phyloP scores from a whole-genome alignment of 2,888 invertebrate genomes.

The Yponomeuta sedellus region DNA sequence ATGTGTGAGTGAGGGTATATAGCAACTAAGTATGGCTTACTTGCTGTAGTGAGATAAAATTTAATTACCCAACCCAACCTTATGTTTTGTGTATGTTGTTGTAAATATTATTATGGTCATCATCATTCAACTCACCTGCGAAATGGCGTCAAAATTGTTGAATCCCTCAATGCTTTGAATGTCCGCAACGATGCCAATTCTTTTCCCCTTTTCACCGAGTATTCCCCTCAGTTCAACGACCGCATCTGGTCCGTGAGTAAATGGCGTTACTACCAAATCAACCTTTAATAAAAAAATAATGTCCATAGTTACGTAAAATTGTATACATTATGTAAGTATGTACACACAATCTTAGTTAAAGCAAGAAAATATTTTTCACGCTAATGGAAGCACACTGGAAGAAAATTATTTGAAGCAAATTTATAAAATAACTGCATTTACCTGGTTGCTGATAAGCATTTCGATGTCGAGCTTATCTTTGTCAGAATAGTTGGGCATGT shows the following conservation, averaged over 20 bases:
- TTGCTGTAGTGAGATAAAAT: no score
- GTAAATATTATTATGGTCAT: not conserved
- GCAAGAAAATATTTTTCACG: no score
- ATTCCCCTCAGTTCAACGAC: constrained; percentile 45
- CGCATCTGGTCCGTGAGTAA: constrained; percentile 35
- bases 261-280: constrained; percentile 56
- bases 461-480: constrained; percentile 51
- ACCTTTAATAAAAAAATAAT: constrained; percentile 39
- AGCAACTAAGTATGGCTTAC: no score
- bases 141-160: constrained; percentile 51
- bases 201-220: constrained; percentile 59
- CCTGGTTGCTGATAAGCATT: constrained; percentile 56
- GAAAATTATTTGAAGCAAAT: not conserved
- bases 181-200: constrained; percentile 54
- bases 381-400: no score
- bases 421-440: constrained; percentile 23
- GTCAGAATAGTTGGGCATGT: constrained; percentile 58
- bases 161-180: constrained; percentile 58
- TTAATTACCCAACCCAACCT: no score
- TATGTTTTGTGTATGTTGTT: no score
- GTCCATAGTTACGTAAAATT: no score
- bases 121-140: constrained; percentile 35
- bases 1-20: no score
- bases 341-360: no score
- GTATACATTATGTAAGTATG: no score